Evolutionary conservation across 2,888 invertebrate genomes (phyloP).

Genomic region (Leptopilina syphax): DNA sequence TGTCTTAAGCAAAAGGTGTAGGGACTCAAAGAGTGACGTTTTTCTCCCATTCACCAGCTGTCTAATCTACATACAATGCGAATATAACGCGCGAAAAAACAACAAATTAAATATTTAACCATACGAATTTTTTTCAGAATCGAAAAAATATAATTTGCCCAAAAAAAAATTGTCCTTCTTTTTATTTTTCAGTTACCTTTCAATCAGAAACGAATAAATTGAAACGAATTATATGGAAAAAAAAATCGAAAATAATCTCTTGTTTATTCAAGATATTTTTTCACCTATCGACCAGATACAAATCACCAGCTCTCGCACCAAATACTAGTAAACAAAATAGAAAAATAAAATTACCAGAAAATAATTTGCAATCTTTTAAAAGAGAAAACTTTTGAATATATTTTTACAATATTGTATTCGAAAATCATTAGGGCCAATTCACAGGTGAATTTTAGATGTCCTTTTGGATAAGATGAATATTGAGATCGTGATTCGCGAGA

Average conservation of each 20-base stretch:
- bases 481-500: conserved; percentile 39
- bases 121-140: no score
- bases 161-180: no score
- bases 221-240: no score
- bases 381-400: not conserved
- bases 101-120: conserved; percentile 7
- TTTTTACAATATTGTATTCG: conserved; percentile 11
- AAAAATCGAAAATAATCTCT: no score
- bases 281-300: no score
- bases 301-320: no score
- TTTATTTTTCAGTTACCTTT: no score
- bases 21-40: conserved; percentile 12
- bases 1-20: conserved; percentile 44
- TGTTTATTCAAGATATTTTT: no score
- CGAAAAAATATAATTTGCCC: no score
- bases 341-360: not conserved
- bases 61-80: conserved; percentile 73
- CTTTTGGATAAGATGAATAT: conserved; percentile 20
- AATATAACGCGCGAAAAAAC: not conserved
- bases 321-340: no score
- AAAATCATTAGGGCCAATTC: conserved; percentile 32
- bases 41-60: conserved; percentile 67
- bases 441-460: conserved; percentile 27
- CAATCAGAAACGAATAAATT: no score
- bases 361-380: not conserved